phyloP scores from a whole-genome alignment of 2,797 vertebrate genomes.

The Percopsis omiscomaycus region DNA sequence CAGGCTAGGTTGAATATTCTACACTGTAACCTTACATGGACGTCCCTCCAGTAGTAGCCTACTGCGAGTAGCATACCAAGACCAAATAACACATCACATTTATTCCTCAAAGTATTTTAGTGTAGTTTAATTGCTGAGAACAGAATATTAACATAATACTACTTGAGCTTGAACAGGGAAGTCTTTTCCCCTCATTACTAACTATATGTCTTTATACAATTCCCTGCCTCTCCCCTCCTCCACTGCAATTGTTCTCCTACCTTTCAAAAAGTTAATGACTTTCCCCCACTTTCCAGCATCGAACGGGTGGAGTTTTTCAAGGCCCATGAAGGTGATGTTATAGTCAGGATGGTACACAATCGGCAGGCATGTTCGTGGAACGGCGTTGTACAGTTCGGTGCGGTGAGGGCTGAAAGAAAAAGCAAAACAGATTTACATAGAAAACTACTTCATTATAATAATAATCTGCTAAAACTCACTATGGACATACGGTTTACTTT shows the following conservation, averaged over 20 bases:
- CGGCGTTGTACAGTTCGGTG: constrained; percentile 80
- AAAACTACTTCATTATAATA: not conserved
- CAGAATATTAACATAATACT: too few species aligned
- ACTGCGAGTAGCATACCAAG: too few species aligned
- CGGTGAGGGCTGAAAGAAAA: constrained; percentile 77
- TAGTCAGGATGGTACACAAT: constrained; percentile 92
- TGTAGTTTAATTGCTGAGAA: too few species aligned
- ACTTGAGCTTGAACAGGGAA: too few species aligned
- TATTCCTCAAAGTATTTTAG: too few species aligned
- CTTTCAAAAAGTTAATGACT: constrained; percentile 91
- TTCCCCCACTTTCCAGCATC: constrained; percentile 97
- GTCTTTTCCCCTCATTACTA: not conserved
- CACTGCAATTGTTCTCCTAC: constrained; percentile 69
- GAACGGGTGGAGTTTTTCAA: constrained; percentile 95
- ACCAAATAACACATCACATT: too few species aligned
- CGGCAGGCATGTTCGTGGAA: constrained; percentile 80
- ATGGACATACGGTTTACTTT: not conserved
- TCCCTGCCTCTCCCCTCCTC: not conserved
- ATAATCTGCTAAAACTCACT: constrained; percentile 6
- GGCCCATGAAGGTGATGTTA: constrained; percentile 96
- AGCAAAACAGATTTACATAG: not conserved
- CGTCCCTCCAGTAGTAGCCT: too few species aligned
- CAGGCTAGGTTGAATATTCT: too few species aligned
- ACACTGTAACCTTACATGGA: too few species aligned
- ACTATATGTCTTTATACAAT: not conserved